Evolutionary conservation across 2,113 vertebrate genomes (phyloP).

Genomic region (Marmota flaviventris): DNA sequence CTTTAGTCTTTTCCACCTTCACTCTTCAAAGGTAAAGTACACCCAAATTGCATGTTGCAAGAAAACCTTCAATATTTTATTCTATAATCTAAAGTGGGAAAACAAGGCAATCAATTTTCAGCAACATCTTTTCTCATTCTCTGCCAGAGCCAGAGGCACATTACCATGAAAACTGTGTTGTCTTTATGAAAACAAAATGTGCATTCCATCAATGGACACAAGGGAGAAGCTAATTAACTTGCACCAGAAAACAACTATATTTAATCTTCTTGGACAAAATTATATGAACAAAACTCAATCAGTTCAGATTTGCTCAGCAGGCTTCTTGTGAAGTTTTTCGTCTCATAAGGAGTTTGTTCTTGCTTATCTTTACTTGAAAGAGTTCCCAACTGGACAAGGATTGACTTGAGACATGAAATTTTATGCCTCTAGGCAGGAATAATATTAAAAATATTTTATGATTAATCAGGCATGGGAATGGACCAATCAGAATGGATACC

Average conservation of each 20-base stretch:
- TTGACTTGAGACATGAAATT: constrained; percentile 28
- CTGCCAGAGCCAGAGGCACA: constrained; percentile 68
- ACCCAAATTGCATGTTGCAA: constrained; percentile 38
- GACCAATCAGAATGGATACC: neutral
- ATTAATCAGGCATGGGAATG: neutral
- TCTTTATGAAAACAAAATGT: constrained; percentile 78
- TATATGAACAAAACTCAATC: constrained; percentile 66
- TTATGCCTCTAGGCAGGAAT: neutral
- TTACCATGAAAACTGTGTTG: constrained; percentile 69
- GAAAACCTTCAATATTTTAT: constrained; percentile 39
- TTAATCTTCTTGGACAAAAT: constrained; percentile 77
- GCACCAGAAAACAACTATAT: constrained; percentile 69
- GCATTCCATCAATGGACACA: constrained; percentile 70
- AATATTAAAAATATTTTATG: constrained; percentile 51
- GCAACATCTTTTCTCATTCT: constrained; percentile 61
- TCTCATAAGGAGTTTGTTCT: constrained; percentile 58
- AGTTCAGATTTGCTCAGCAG: constrained; percentile 60
- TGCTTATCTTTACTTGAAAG: constrained; percentile 65
- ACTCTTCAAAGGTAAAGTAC: constrained; percentile 61
- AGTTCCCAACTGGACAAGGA: constrained; percentile 30
- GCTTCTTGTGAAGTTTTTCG: constrained; percentile 60
- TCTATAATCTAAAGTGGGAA: constrained; percentile 49
- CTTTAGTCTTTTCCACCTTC: constrained; percentile 54
- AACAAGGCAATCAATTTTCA: constrained; percentile 71
- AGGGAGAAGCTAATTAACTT: constrained; percentile 78